Evolutionary conservation across 2,113 vertebrate genomes (phyloP).

Genomic region (Apaloderma vittatum): DNA sequence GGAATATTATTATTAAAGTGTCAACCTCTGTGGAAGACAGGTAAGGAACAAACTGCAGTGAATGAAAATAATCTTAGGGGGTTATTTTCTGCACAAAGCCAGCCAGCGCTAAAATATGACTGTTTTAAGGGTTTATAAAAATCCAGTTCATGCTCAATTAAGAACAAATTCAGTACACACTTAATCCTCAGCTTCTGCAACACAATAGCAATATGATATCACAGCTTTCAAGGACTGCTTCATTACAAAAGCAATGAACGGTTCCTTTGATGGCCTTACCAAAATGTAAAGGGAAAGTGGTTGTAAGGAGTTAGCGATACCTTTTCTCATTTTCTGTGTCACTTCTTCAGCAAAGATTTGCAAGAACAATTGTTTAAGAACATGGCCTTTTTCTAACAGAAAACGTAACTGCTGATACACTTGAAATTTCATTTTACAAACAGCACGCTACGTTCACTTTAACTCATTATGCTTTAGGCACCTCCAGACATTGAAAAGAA

Average conservation of each 20-base stretch:
- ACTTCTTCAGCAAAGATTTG: not conserved
- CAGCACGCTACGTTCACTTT: not conserved
- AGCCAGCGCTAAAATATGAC: not conserved
- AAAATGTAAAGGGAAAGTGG: not conserved
- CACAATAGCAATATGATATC: not conserved
- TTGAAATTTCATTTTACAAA: not conserved
- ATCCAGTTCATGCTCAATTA: constrained; percentile 42
- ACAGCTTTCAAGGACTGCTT: not conserved
- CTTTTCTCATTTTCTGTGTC: not conserved
- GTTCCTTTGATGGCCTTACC: not conserved
- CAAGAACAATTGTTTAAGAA: not conserved
- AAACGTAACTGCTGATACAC: not conserved
- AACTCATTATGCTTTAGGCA: not conserved
- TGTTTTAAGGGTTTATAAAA: constrained; percentile 4
- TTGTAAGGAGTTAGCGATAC: not conserved
- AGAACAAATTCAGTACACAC: not conserved
- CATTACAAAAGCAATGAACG: not conserved
- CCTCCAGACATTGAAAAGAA: not conserved
- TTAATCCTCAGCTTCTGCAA: constrained; percentile 23
- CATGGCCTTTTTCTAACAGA: not conserved
- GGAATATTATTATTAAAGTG: not conserved
- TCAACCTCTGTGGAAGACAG: not conserved
- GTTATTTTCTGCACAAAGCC: not conserved
- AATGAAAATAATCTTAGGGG: not conserved
- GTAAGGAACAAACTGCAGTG: not conserved